Evolutionary conservation across 2,888 invertebrate species (phyloP).

Genomic region (Chrysotoxum bicinctum): DNA sequence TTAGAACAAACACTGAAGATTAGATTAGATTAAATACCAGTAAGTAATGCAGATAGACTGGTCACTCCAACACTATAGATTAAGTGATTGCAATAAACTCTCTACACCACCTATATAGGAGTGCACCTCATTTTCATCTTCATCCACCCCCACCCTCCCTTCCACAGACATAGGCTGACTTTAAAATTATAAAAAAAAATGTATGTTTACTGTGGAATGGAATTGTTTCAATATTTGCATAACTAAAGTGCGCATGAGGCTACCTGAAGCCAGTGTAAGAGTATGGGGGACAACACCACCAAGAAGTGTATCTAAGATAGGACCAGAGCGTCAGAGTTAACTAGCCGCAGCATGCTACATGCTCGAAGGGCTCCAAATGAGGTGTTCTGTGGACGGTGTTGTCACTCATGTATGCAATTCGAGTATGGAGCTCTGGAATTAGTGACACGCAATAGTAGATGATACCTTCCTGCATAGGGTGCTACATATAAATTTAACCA

Average conservation of each 20-base stretch:
- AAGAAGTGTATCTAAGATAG: constrained; percentile 1
- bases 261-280: constrained; percentile 34
- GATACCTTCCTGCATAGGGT: constrained; percentile 17
- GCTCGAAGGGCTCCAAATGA: constrained; percentile 64
- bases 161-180: constrained; percentile 40
- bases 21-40: too few relatives aligned
- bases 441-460: constrained; percentile 59
- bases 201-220: constrained; percentile 23
- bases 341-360: constrained; percentile 64
- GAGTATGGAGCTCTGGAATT: constrained; percentile 62
- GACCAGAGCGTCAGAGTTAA: constrained; percentile 39
- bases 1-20: too few relatives aligned
- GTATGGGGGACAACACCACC: constrained; percentile 6
- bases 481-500: not conserved
- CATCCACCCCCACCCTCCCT: not conserved
- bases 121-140: not conserved
- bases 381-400: constrained; percentile 67
- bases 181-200: constrained; percentile 13
- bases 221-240: constrained; percentile 72
- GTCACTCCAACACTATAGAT: constrained; percentile 35
- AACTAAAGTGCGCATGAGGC: constrained; percentile 68
- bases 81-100: constrained; percentile 70
- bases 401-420: constrained; percentile 72
- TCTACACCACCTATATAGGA: constrained; percentile 50
- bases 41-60: too few relatives aligned